phyloP scores from a whole-genome alignment of 1,140 invertebrate species.

The Orius laevigatus region DNA sequence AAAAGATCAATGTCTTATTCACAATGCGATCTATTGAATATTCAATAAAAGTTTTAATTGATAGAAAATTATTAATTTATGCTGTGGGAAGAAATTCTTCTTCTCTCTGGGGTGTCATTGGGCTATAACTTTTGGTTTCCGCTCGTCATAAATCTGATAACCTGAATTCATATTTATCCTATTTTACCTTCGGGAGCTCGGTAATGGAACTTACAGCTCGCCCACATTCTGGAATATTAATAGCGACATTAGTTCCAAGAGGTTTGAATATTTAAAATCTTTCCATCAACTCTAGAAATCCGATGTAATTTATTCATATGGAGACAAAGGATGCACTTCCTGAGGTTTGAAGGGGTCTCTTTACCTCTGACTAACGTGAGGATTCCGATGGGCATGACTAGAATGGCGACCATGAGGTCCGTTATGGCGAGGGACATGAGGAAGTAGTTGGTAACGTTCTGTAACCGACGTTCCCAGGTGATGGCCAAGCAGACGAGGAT shows the following conservation, averaged over 20 bases:
- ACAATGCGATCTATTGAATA: too few relatives aligned
- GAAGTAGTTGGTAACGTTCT: constrained; percentile 95
- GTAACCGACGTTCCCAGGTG: constrained; percentile 66
- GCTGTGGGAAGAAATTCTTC: too few relatives aligned
- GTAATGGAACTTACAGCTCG: not conserved
- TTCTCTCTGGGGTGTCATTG: too few relatives aligned
- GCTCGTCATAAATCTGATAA: not conserved
- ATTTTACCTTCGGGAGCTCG: not conserved
- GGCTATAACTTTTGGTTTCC: too few relatives aligned
- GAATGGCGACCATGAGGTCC: constrained; percentile 79
- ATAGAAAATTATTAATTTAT: too few relatives aligned
- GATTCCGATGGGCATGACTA: constrained; percentile 83
- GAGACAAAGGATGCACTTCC: not conserved
- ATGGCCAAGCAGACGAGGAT: constrained; percentile 87
- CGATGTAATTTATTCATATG: too few relatives aligned
- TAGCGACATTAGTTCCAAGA: constrained; percentile 13
- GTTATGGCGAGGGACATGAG: constrained; percentile 89
- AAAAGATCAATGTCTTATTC: too few relatives aligned
- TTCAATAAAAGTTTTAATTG: too few relatives aligned
- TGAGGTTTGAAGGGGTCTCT: constrained; percentile 21
- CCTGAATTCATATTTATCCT: constrained; percentile 11
- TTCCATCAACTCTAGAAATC: not conserved
- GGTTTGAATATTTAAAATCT: not conserved
- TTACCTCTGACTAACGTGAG: constrained; percentile 59
- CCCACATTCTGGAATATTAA: not conserved